Base-by-base conservation (phyloP, 2,888 invertebrate genomes). In the Tipula confusa region DNA sequence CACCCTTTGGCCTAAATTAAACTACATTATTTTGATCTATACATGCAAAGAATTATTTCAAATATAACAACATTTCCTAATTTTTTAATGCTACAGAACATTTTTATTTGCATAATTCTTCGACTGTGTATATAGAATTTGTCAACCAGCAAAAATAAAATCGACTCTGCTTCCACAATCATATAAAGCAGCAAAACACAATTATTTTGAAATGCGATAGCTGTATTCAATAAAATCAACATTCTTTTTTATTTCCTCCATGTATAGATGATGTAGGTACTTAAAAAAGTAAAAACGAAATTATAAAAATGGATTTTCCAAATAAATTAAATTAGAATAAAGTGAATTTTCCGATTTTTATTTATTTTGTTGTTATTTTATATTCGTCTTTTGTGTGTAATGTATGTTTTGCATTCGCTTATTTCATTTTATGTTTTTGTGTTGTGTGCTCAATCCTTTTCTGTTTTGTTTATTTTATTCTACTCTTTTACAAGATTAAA, bases 371-470 rank as follows among this genome's bases (percentile, higher is more conserved):
- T 64, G 9, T 43, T 43, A 4, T 43, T 33, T 33, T 43, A 1
- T 43, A 15, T 15, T n/a, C 13, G 64, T 64, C 7, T n/a, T n/a
- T n/a, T n/a, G 24, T 64, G 9, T 24, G 43, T n/a, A 43, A 64
- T 24, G 64, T 64, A 43, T 43, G 43, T 43, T 43, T 64, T 64
- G 64, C 64, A 64, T 64, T 64, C 24, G 24, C 9, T 64, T 64
- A 64, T 64, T 64, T 24, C 24, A 24, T 64, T 64, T 64, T 18
- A 7, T 64, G 24, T 64, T 18, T n/a, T n/a, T n/a, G n/a, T 43
- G n/a, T 64, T 64, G 64, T 64, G 64, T 64, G n/a, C n/a, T 64
- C 64, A 64, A 64, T 64, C 64, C 64, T 64, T 64, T 43, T n/a
- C n/a, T n/a, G n/a, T n/a, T n/a, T n/a, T n/a, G n/a, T n/a, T n/a